phyloP scores from a whole-genome alignment of 2,113 vertebrate species.

The Chamaea fasciata region DNA sequence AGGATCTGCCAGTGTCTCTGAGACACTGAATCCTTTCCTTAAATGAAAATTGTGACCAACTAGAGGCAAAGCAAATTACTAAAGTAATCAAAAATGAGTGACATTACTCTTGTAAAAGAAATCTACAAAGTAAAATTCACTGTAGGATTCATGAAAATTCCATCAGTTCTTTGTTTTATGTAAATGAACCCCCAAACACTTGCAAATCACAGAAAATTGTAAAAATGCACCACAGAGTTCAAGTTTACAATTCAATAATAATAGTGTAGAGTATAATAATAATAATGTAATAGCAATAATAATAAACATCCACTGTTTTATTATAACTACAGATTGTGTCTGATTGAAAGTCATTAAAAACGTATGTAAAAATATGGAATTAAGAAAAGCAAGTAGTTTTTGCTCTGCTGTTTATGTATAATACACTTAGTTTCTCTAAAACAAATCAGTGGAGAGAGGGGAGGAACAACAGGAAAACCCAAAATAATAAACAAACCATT shows the following conservation, averaged over 20 bases:
- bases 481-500: conserved; percentile 24
- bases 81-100: conserved; percentile 40
- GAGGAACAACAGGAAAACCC: neutral
- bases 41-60: conserved; percentile 61
- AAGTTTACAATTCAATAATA: conserved; percentile 40
- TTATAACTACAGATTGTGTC: conserved; percentile 10
- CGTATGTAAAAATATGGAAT: neutral
- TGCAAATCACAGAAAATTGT: conserved; percentile 18
- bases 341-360: conserved; percentile 49
- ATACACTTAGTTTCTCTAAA: neutral
- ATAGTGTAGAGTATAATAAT: conserved; percentile 13
- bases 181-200: neutral
- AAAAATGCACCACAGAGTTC: conserved; percentile 17
- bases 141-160: neutral
- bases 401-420: neutral
- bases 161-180: neutral
- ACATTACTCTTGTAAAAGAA: conserved; percentile 22
- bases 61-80: conserved; percentile 41
- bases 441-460: neutral
- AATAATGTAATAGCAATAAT: conserved; percentile 47
- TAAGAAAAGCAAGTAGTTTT: neutral
- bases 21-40: neutral
- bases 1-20: conserved; percentile 24
- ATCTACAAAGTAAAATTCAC: conserved; percentile 18
- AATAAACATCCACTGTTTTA: conserved; percentile 11